phyloP scores from a whole-genome alignment of 2,888 invertebrate species.

The Tridacna gigas region DNA sequence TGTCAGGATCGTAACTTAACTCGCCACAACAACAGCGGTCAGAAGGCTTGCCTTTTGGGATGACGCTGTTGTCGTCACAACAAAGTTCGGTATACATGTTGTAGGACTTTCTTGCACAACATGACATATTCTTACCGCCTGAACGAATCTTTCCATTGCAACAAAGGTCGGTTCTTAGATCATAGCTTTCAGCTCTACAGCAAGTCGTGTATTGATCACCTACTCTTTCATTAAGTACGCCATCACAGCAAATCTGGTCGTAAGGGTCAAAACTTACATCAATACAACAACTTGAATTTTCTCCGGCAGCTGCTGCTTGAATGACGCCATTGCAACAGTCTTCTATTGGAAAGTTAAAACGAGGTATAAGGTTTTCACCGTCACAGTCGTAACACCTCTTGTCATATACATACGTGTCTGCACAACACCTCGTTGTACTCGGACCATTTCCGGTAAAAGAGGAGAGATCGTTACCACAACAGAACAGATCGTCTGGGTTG shows the following conservation, averaged over 20 bases:
- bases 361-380: neutral
- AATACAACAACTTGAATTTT: conserved; percentile 52
- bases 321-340: conserved; percentile 48
- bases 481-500: conserved; percentile 7
- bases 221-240: conserved; percentile 45
- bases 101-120: conserved; percentile 13
- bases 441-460: conserved; percentile 41
- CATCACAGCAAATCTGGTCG: conserved; percentile 50
- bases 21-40: conserved; percentile 52
- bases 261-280: conserved; percentile 52
- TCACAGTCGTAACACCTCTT: conserved; percentile 20
- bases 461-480: conserved; percentile 1
- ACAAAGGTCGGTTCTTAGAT: conserved; percentile 36
- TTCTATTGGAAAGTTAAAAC: conserved; percentile 25
- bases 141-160: conserved; percentile 30
- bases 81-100: conserved; percentile 39
- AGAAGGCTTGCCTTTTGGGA: conserved; percentile 30
- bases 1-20: conserved; percentile 41
- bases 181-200: conserved; percentile 48
- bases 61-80: conserved; percentile 43
- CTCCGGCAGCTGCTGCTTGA: conserved; percentile 38
- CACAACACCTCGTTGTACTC: conserved; percentile 45
- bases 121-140: conserved; percentile 5
- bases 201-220: conserved; percentile 47
- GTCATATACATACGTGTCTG: conserved; percentile 35